phyloP scores from a whole-genome alignment of 2,797 vertebrate genomes.

The Antrozous pallidus region DNA sequence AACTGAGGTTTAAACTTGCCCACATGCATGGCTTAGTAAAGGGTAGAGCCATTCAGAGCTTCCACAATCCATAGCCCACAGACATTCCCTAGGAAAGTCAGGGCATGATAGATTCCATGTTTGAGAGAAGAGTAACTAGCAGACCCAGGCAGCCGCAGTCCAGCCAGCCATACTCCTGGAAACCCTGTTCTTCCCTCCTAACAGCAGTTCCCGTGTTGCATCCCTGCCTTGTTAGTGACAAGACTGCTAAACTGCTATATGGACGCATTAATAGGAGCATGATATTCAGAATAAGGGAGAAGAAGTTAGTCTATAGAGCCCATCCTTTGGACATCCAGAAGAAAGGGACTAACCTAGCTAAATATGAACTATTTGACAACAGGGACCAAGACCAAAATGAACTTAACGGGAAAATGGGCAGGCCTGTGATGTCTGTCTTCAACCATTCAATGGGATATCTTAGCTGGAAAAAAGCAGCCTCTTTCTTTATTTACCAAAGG shows the following conservation, averaged over 20 bases:
- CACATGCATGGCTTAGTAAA: not conserved
- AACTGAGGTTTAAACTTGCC: not conserved
- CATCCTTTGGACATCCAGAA: not conserved
- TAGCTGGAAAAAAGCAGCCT: not conserved
- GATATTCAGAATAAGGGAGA: not conserved
- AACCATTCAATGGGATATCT: not conserved
- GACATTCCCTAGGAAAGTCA: not conserved
- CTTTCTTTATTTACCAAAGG: not conserved
- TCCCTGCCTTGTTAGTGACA: too few species aligned
- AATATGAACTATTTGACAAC: not conserved
- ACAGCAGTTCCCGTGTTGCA: accelerated
- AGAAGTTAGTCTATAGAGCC: not conserved
- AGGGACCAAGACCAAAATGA: not conserved
- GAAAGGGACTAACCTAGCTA: not conserved
- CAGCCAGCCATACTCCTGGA: accelerated
- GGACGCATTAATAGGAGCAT: not conserved
- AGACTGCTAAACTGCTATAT: not conserved
- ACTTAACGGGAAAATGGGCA: not conserved
- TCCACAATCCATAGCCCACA: not conserved
- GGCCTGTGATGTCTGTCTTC: not conserved
- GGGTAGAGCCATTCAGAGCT: not conserved
- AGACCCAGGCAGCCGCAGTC: not conserved
- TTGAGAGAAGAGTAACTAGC: not conserved
- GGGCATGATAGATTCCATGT: not conserved
- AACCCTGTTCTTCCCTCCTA: not conserved